Percentiles rank a stretch among this genome's conserved stretches.
Conservation (phyloP, 2,888 invertebrate species). For the Sphecodes monilicornis region DNA sequence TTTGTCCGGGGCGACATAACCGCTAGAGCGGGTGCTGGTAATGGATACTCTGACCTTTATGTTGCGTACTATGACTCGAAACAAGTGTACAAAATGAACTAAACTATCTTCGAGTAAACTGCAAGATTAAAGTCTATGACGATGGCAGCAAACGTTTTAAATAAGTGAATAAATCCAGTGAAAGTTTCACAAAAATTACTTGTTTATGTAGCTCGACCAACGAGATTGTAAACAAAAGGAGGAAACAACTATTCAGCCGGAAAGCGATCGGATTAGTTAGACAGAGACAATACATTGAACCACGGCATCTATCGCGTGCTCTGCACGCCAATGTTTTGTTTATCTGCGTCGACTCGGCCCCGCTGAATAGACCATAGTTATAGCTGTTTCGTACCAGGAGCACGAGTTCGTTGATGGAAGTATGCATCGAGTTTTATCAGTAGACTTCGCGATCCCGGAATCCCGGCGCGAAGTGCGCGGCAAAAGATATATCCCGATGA, state of each 20-base stretch:
- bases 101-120: too few relatives aligned
- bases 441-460: neutral
- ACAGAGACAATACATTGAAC: neutral
- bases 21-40: too few relatives aligned
- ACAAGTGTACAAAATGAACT: too few relatives aligned
- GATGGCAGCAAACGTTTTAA: too few relatives aligned
- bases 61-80: too few relatives aligned
- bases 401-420: neutral
- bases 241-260: constrained; percentile 2
- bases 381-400: neutral
- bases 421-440: neutral
- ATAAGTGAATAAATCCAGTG: neutral
- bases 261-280: constrained; percentile 4
- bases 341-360: neutral
- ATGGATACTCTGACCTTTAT: too few relatives aligned
- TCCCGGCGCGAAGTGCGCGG: neutral
- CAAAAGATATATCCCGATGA: neutral
- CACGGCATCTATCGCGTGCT: neutral
- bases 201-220: neutral
- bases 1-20: too few relatives aligned
- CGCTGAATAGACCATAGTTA: neutral
- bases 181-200: neutral
- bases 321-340: constrained; percentile 1
- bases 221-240: constrained; percentile 2
- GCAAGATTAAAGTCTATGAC: too few relatives aligned